phyloP scores from a whole-genome alignment of 2,888 invertebrate species.

The Drosophila cognata region DNA sequence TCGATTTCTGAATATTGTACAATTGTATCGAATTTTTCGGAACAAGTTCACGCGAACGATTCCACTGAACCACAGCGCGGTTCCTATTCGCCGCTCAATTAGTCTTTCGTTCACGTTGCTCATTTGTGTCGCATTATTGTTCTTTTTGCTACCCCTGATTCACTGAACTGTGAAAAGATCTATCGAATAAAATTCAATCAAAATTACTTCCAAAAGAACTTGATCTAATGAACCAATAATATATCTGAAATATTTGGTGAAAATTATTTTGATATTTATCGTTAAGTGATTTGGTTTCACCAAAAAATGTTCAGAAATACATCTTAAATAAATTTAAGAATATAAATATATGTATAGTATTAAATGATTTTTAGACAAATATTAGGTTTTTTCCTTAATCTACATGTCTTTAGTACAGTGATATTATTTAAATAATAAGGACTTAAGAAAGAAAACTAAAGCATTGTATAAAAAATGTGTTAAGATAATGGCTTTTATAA shows the following conservation, averaged over 20 bases:
- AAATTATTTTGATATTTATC: neutral
- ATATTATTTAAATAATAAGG: conserved; percentile 1
- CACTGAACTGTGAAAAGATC: neutral
- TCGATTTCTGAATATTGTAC: conserved; percentile 34
- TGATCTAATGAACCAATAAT: neutral
- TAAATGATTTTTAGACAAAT: neutral
- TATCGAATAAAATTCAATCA: neutral
- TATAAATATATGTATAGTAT: neutral
- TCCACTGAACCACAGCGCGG: conserved; percentile 2
- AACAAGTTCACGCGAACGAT: conserved; percentile 3
- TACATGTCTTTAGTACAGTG: neutral
- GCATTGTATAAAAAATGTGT: conserved; percentile 4
- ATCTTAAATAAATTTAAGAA: neutral
- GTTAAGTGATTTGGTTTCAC: neutral
- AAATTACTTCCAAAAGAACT: neutral
- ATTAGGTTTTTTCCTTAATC: neutral
- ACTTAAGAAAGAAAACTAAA: neutral
- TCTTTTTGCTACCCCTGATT: neutral
- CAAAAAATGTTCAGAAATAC: neutral
- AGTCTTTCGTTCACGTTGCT: neutral
- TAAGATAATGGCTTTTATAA: conserved; percentile 1
- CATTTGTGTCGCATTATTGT: neutral
- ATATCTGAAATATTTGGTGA: neutral
- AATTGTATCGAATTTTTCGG: conserved; percentile 31
- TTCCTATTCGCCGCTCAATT: neutral